Conservation (phyloP, 2,113 vertebrate species). For the Gymnobelideus leadbeateri region DNA sequence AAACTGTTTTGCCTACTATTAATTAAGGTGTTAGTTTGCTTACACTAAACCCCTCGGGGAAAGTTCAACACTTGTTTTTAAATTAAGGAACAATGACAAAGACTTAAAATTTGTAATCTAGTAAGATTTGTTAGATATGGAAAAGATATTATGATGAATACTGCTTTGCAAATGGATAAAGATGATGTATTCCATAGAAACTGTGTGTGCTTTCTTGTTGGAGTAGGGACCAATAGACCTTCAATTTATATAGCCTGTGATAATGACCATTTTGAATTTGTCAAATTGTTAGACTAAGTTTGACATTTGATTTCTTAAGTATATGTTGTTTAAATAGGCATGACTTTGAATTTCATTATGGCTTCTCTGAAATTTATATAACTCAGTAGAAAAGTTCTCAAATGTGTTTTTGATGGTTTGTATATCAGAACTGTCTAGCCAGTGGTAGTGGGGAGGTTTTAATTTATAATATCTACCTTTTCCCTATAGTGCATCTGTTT, state of each 20-base stretch:
- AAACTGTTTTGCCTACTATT: neutral
- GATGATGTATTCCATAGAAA: neutral
- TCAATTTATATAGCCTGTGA: neutral
- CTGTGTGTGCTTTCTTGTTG: neutral
- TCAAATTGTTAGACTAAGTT: neutral
- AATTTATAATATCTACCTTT: conserved; percentile 44
- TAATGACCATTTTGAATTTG: neutral
- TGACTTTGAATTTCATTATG: conserved; percentile 44
- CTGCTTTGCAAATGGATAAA: neutral
- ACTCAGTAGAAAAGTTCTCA: conserved; percentile 8
- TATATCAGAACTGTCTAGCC: conserved; percentile 45
- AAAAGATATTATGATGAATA: neutral
- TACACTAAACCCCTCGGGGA: conserved; percentile 31
- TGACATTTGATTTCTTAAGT: neutral
- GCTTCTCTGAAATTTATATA: conserved; percentile 44
- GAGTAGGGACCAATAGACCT: neutral
- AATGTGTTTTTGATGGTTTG: conserved; percentile 23
- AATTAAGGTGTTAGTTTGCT: conserved; percentile 1
- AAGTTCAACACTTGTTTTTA: conserved; percentile 7
- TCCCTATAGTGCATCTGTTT: conserved; percentile 3
- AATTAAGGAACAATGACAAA: neutral
- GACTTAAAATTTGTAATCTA: neutral
- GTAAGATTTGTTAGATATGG: conserved; percentile 7
- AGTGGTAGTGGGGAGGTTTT: neutral
- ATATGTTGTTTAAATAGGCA: conserved; percentile 52